Evolutionary conservation across 2,113 vertebrate genomes (phyloP).

Genomic region (Strigops habroptila): DNA sequence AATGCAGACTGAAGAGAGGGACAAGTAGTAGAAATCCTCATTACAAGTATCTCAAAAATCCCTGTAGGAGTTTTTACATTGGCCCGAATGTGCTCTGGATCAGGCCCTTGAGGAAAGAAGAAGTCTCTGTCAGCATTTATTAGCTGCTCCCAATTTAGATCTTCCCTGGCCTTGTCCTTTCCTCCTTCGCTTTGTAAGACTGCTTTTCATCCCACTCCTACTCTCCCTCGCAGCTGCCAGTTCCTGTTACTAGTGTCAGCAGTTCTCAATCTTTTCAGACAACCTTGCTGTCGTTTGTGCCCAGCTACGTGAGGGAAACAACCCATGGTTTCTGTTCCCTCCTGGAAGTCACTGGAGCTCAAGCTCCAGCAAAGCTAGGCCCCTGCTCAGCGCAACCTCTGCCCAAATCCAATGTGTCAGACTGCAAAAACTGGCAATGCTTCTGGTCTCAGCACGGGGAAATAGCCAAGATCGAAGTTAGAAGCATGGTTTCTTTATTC

Average conservation of each 20-base stretch:
- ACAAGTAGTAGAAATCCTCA: neutral
- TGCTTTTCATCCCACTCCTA: neutral
- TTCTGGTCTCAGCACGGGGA: neutral
- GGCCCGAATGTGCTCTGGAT: neutral
- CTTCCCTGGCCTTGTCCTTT: neutral
- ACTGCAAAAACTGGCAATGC: neutral
- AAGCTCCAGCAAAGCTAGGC: neutral
- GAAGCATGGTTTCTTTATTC: neutral
- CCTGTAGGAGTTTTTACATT: neutral
- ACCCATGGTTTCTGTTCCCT: constrained; percentile 1
- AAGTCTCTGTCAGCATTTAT: neutral
- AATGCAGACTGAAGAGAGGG: neutral
- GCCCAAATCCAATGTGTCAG: neutral
- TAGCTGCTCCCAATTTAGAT: neutral
- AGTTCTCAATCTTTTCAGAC: constrained; percentile 21
- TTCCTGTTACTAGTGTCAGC: constrained; percentile 40
- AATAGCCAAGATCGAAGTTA: neutral
- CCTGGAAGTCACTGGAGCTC: neutral
- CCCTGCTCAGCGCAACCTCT: neutral
- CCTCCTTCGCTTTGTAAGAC: neutral
- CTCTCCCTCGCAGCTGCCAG: constrained; percentile 15
- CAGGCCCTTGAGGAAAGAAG: neutral
- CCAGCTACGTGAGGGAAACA: neutral
- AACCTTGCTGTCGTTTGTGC: neutral
- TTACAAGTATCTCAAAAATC: neutral